Evolutionary conservation across 35 echinoderm and acorn worm species (phyloP).

Genomic region (Hemicentrotus pulcherrimus): DNA sequence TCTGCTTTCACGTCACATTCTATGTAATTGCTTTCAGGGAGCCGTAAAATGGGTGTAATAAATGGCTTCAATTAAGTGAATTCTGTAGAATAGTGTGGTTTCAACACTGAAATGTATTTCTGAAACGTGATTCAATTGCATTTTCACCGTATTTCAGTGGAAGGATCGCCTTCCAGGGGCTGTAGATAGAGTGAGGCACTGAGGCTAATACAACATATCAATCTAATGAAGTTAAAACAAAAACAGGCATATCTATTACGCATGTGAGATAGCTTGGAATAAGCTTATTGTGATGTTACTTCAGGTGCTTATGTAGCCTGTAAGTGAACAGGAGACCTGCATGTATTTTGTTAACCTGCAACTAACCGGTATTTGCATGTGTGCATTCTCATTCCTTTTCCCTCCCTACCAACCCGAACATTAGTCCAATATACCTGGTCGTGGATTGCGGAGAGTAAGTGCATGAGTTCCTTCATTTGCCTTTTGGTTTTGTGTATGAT

Average conservation of each 20-base stretch:
- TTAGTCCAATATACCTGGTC: constrained; percentile 1
- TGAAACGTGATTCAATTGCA: background rate
- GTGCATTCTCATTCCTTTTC: background rate
- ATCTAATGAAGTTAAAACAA: background rate
- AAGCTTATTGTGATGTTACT: background rate
- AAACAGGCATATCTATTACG: background rate
- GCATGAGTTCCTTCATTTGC: background rate
- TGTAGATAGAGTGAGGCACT: background rate
- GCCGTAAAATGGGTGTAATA: background rate
- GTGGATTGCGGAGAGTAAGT: background rate
- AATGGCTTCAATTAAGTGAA: background rate
- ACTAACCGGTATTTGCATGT: background rate
- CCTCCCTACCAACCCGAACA: background rate
- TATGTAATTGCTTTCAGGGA: background rate
- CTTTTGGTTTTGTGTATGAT: background rate
- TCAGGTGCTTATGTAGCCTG: background rate
- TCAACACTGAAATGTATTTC: background rate
- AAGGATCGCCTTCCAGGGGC: background rate
- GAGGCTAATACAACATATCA: background rate
- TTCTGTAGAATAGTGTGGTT: background rate
- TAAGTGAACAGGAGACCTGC: background rate
- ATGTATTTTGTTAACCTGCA: background rate
- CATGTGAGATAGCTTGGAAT: background rate
- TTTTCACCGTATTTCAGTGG: background rate
- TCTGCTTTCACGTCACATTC: background rate